phyloP scores from a whole-genome alignment of 2,797 vertebrate genomes.

The Brotogeris chrysoptera region DNA sequence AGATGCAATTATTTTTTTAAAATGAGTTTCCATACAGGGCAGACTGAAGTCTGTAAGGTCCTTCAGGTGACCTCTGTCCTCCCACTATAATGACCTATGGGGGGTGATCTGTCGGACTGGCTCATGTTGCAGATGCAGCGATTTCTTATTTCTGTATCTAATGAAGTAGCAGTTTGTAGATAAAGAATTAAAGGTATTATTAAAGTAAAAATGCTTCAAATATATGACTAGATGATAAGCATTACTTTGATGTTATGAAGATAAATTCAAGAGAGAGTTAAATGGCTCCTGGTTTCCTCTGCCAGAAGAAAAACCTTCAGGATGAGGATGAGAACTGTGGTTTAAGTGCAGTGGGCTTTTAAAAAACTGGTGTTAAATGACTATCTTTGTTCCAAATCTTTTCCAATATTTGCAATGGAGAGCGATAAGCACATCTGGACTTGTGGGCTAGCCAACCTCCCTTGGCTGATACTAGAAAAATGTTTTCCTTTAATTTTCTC shows the following conservation, averaged over 20 bases:
- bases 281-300: background rate
- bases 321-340: background rate
- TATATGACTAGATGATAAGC: background rate
- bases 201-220: background rate
- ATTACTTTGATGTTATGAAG: background rate
- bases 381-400: background rate
- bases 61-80: background rate
- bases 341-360: background rate
- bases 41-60: background rate
- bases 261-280: background rate
- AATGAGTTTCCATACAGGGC: background rate
- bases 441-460: background rate
- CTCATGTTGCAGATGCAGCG: background rate
- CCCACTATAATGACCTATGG: background rate
- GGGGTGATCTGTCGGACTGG: background rate
- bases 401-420: conserved; percentile 35
- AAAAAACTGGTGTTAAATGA: background rate
- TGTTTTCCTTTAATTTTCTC: conserved; percentile 34
- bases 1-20: too few relatives aligned
- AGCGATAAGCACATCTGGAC: background rate
- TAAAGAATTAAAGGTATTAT: background rate
- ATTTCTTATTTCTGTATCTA: background rate
- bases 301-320: background rate
- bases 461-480: background rate
- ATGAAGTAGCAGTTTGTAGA: background rate